Evolutionary conservation across 2,888 invertebrate species (phyloP), one percentile per base, ranked within the genome.

Genomic region (Globia sparganii): DNA sequence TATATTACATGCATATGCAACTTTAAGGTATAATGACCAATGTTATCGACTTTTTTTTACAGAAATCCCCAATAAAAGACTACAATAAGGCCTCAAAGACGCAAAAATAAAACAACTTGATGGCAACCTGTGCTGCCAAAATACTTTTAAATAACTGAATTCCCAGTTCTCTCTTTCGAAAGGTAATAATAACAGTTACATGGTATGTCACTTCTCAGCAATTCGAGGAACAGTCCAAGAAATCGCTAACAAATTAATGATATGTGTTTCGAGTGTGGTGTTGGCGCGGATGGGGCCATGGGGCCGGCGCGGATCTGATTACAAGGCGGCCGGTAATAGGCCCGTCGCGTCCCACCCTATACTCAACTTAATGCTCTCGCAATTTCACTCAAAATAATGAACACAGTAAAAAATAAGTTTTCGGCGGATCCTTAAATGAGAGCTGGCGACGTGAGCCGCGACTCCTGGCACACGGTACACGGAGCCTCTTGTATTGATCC

Each of bases 361-460:
- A 96, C 94, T 96, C 96, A 96, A 94, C 92, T 95, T 96, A 96
- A 96, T 96, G 95, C 96, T 96, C 96, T 96, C 96, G 96, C 96
- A 96, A 96, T 96, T 96, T 96, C 94, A 94, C 95, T 96, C 94
- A 94, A 94, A 95, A 95, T 95, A 95, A 96, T 95, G 95, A 95
- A 95, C 93, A 93, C 93, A 94, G 94, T 94, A 95, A 96, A 95
- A 95, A 94, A 93, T 90, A 93, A 91, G 92, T 93, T 95, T 95
- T 95, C 92, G 94, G 93, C 92, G 86, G 88, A 88, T 90, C 88
- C 92, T 91, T 92, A 93, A 94, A 94, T 94, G 92, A 92, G 93
- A 91, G 89, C 89, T 92, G 93, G 91, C 92, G 93, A 94, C 94
- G 93, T 93, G 94, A 93, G 89, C 88, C 83, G 87, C 89, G 87